Evolutionary conservation across 2,113 vertebrate genomes (phyloP), one percentile per base, ranked within the genome.

Genomic region (Hemiprocne comata): DNA sequence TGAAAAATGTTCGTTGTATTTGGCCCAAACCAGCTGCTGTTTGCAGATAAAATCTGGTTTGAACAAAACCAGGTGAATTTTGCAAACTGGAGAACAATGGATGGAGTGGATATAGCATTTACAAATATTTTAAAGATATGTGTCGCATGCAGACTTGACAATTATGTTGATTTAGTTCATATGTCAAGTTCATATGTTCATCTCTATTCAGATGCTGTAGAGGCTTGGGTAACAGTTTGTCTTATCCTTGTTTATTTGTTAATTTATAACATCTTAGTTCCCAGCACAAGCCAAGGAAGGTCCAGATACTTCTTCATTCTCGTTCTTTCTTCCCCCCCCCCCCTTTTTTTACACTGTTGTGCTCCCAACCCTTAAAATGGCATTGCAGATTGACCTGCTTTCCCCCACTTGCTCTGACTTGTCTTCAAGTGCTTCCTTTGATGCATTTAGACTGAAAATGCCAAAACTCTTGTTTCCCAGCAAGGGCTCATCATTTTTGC

Each of bases 21-120:
- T 94, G 87, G 81, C 89, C 90, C 58, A 91, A 80, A 87, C 51
- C 74, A 89, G 87, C 78, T 95, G 94, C 65, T 93, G 54, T 95
- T 88, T 23, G 40, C 85, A 93, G 93, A 95, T 96, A 95, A 95
- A 90, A 95, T 95, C 91, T 91, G 64, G 4, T 91, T 89, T 87
- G 62, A 89, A 74, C 54, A 94, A 81, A 95, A 91, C 3, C 67
- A 94, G 36, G 75, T 95, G 78, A 86, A 77, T 95, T 95, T 95
- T 91, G 69, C 64, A 91, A 96, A 94, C 3, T 26, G 25, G 60
- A 42, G 46, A 90, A 80, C 67, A 87, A 70, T 76, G 51, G 23
- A 70, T 85, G 12, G 58, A 93, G 16, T 67, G 33, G 40, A 87
- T 85, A 33, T 67, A 83, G 33, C 71, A 54, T 85, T 89, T 76